Conservation (phyloP, 2,888 invertebrate species). For the Tetranychus piercei region DNA sequence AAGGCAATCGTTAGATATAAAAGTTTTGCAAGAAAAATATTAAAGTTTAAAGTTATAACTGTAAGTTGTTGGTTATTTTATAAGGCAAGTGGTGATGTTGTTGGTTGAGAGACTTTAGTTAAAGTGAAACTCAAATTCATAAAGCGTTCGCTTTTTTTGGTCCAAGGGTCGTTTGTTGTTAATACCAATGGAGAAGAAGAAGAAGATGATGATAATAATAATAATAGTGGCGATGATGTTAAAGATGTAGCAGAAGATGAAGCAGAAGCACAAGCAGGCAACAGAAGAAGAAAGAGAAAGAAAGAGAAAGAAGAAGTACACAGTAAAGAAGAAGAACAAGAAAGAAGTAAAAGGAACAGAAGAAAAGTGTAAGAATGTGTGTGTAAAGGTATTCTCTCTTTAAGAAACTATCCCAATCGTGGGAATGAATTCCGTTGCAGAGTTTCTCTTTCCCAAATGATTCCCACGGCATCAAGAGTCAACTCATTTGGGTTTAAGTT, state of each 20-base stretch:
- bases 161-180: not conserved
- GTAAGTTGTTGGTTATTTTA: no score
- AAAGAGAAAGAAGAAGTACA: not conserved
- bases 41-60: no score
- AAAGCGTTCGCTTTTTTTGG: not conserved
- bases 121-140: not conserved
- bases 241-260: not conserved
- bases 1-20: not conserved
- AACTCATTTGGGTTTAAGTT: not conserved
- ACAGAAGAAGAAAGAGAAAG: not conserved
- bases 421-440: not conserved
- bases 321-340: not conserved
- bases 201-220: not conserved
- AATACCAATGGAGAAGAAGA: not conserved
- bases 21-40: no score
- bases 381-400: not conserved
- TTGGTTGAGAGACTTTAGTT: not conserved
- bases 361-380: not conserved
- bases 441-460: not conserved
- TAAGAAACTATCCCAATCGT: not conserved
- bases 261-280: not conserved
- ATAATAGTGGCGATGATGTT: no score
- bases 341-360: not conserved
- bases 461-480: not conserved
- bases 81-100: not conserved